These are phyloP conservation scores for Zingel zingel DNA, from an alignment of 2,113 vertebrate species.

Conservation along the genomic window DNA sequence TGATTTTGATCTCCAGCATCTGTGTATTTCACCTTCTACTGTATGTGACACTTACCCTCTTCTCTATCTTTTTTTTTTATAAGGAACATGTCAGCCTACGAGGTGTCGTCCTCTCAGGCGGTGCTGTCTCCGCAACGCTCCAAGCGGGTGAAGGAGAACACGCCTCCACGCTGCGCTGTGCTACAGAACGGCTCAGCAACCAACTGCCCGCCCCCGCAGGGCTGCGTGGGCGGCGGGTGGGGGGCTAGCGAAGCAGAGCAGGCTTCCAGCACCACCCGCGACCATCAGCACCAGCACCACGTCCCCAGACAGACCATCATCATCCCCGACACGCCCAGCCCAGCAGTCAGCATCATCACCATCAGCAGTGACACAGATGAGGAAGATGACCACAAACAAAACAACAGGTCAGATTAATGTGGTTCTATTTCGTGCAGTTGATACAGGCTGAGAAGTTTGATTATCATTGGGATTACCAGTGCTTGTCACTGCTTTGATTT, in stretches of 20 bases:
- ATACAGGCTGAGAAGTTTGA: background rate
- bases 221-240: constrained; percentile 88
- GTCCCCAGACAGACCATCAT: constrained; percentile 93
- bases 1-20: background rate
- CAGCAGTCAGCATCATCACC: constrained; percentile 98
- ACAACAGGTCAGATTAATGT: constrained; percentile 86
- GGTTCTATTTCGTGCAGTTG: background rate
- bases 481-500: constrained; percentile 16
- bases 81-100: constrained; percentile 93
- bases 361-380: constrained; percentile 99
- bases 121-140: constrained; percentile 94
- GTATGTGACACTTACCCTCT: background rate
- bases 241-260: constrained; percentile 87
- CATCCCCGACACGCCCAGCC: constrained; percentile 98
- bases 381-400: constrained; percentile 95
- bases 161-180: constrained; percentile 94
- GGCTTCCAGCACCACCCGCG: constrained; percentile 87
- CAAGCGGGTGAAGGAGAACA: constrained; percentile 98
- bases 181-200: constrained; percentile 88
- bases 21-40: background rate
- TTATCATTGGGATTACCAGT: background rate
- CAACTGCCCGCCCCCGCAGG: constrained; percentile 85
- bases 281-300: constrained; percentile 91
- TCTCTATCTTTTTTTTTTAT: constrained; percentile 43
- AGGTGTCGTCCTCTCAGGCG: constrained; percentile 94